Evolutionary conservation across 1,140 invertebrate genomes (phyloP), one percentile per base, ranked within the genome.

Genomic region (Anastatus disparis): DNA sequence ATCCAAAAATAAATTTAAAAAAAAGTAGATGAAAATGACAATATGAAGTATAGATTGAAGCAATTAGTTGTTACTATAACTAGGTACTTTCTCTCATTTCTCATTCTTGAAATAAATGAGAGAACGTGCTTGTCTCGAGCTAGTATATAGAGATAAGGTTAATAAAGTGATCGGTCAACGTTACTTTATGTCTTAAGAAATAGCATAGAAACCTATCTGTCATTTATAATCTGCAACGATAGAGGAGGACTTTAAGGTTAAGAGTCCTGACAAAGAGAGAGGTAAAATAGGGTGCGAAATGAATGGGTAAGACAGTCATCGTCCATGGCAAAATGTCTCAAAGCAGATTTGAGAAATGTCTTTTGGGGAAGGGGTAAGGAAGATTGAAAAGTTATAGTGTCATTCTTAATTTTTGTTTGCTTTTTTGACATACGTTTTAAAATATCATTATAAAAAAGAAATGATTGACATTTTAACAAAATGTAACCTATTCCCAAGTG

Each of bases 141-240:
- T 27, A 40, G n/a, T n/a, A n/a, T n/a, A n/a, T 71, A 13, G 17
- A 75, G 76, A 80, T 79, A 76, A 68, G 70, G 73, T 80, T 81
- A 78, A 81, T 77, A 78, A 79, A 79, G 75, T 75, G 75, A 81
- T 81, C 78, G 79, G 78, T 80, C 79, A 81, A 77, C 61, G 76
- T 77, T 77, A 69, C 62, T 64, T n/a, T 64, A 42, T 38, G 71
- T 27, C 35, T 59, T 10, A 2, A n/a, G n/a, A 22, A 58, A 48
- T 67, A 42, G 53, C 44, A 10, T 13, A 24, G 29, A 38, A 17
- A n/a, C n/a, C 27, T 68, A 73, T 73, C 56, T 72, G 44, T 61
- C 71, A 73, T 73, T 63, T 63, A 69, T 73, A 62, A 73, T 69
- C 65, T 31, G 59, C 38, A 12, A 22, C 27, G 46, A 50, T 63